A percentile compares a stretch with the other conserved stretches of the same genome.
These are phyloP conservation scores for Oryctes rhinoceros DNA, from an alignment of 1,140 invertebrate species.

Conservation along the genomic window DNA sequence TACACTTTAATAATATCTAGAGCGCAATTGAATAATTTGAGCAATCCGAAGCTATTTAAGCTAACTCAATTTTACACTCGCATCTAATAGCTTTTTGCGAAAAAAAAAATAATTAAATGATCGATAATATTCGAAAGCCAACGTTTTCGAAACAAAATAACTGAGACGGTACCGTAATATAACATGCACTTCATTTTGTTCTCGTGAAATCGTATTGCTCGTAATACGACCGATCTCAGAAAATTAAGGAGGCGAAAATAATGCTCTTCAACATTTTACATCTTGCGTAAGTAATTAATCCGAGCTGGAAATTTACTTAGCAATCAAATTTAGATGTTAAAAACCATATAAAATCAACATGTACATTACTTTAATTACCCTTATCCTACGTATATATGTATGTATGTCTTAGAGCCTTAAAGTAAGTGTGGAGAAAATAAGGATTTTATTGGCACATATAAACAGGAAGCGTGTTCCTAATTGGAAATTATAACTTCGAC, in stretches of 20 bases:
- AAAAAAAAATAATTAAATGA: too few relatives aligned
- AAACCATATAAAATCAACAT: background rate
- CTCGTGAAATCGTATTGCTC: background rate
- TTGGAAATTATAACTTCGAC: constrained; percentile 14
- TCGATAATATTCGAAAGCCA: too few relatives aligned
- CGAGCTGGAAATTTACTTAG: background rate
- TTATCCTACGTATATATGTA: background rate
- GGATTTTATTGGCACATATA: background rate
- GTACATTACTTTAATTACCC: background rate
- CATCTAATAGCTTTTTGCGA: too few relatives aligned
- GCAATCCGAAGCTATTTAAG: too few relatives aligned
- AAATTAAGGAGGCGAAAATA: background rate
- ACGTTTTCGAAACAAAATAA: background rate
- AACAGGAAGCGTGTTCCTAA: constrained; percentile 12
- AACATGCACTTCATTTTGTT: background rate
- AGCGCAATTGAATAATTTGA: too few relatives aligned
- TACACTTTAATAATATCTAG: too few relatives aligned
- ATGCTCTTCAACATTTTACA: background rate
- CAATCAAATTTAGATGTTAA: background rate
- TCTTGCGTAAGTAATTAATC: background rate
- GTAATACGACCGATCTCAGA: background rate
- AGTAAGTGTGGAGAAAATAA: background rate
- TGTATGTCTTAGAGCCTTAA: background rate
- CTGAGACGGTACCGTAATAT: background rate
- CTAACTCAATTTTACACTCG: too few relatives aligned